Conservation (phyloP, 1,140 invertebrate genomes). For the Tribolium madens region DNA sequence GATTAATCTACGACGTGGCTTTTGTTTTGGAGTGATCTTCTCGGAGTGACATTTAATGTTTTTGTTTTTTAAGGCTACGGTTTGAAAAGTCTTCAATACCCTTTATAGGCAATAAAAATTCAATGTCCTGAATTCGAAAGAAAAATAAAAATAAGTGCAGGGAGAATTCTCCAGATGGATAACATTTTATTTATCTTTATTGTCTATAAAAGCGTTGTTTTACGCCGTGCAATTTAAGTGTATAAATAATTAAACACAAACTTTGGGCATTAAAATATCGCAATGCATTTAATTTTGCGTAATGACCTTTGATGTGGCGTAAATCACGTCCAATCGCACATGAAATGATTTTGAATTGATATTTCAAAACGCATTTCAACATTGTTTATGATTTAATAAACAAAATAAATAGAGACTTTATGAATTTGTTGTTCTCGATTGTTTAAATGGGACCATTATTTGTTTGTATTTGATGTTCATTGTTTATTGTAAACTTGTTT, state of each 20-base stretch:
- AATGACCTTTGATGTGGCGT: slow-evolving; percentile 22
- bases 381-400: neutral
- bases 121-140: slow-evolving; percentile 2
- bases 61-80: neutral
- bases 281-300: neutral
- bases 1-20: neutral
- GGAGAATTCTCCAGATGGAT: slow-evolving; percentile 7
- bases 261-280: neutral
- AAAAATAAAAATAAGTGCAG: neutral
- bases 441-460: slow-evolving; percentile 20
- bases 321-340: slow-evolving; percentile 22
- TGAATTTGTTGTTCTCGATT: slow-evolving; percentile 3
- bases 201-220: neutral
- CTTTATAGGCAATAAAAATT: slow-evolving; percentile 11
- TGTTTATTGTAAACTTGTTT: slow-evolving; percentile 19
- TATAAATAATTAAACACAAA: slow-evolving; percentile 15
- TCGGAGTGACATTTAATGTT: neutral
- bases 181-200: slow-evolving; percentile 20
- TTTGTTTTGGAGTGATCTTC: no score
- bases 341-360: slow-evolving; percentile 5
- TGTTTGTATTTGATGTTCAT: slow-evolving; percentile 12
- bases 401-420: neutral
- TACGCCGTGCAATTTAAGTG: neutral
- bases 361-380: neutral
- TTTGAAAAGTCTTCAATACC: neutral